Percentiles rank a stretch among this genome's conserved stretches.
Evolutionary conservation across 1,140 invertebrate genomes (phyloP).

Genomic region (Drosophila sucinea): DNA sequence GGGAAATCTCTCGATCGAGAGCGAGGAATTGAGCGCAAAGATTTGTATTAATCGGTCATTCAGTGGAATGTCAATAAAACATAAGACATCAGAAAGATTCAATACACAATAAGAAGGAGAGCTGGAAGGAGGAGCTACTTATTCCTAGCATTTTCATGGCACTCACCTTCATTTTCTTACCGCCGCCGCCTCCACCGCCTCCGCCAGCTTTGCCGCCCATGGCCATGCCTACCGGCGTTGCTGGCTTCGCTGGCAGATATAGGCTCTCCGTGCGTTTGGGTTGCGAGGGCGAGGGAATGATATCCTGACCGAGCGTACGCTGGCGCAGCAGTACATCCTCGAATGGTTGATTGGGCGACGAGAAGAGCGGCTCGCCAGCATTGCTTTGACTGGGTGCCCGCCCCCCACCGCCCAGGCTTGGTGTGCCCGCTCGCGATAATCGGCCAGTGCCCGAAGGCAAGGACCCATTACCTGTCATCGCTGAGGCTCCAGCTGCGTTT

Average conservation of each 20-base stretch:
- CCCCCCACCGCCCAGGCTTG: slow-evolving; percentile 69
- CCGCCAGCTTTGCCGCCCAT: slow-evolving; percentile 83
- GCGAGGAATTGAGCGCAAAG: background rate
- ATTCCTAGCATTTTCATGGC: background rate
- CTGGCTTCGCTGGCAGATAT: slow-evolving; percentile 86
- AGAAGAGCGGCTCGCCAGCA: slow-evolving; percentile 58
- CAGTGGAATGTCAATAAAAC: too few species aligned
- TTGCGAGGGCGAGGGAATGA: slow-evolving; percentile 91
- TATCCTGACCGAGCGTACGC: slow-evolving; percentile 92
- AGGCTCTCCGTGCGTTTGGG: slow-evolving; percentile 95
- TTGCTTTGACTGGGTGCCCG: slow-evolving; percentile 63
- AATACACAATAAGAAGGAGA: too few species aligned
- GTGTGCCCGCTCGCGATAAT: slow-evolving; percentile 83
- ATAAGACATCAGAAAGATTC: too few species aligned
- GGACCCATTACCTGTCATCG: slow-evolving; percentile 84
- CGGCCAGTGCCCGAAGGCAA: slow-evolving; percentile 83
- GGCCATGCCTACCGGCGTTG: slow-evolving; percentile 83
- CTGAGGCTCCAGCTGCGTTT: slow-evolving; percentile 42
- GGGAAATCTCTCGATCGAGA: slow-evolving; percentile 27
- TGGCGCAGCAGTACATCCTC: slow-evolving; percentile 92
- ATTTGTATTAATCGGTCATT: too few species aligned
- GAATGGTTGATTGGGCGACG: slow-evolving; percentile 85
- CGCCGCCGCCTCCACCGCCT: slow-evolving; percentile 83
- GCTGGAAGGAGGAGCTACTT: too few species aligned
- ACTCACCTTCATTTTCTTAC: slow-evolving; percentile 82